Evolutionary conservation across 2,888 invertebrate species (phyloP), one percentile per base, ranked within the genome.

Genomic region (Protonemura montana): DNA sequence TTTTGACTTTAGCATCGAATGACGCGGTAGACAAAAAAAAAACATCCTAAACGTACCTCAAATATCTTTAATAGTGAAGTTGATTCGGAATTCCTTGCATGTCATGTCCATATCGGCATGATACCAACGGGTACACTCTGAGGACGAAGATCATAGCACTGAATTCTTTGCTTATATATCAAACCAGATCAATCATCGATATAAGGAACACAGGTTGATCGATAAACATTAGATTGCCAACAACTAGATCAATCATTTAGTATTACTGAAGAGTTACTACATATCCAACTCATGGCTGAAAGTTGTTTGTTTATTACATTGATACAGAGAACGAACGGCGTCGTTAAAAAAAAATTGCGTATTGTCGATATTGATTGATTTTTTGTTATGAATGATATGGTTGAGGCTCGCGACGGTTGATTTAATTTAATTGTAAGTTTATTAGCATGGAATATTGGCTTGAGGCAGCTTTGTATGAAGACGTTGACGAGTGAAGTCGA

Each of bases 391-490:
- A 13, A 59, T 59, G 35, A n/a, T 35, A 35, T 59, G 59, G 7
- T 21, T 59, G 59, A 59, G 13, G 7, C 21, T 2, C 59, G 7
- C 13, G 59, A 59, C 21, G 59, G 59, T 59, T 59, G 59, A 59
- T 59, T 59, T 59, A 59, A 59, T 59, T 59, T 59, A 59, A 59
- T 59, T 59, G 59, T 59, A 59, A 59, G 59, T 59, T 59, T 59
- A 59, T 59, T 59, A 59, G 59, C 59, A 59, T 59, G 59, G 59
- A 59, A 10, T 21, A 13, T 59, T 59, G 59, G 59, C 59, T 59
- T 21, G 59, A 10, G 59, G 59, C 59, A 21, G 21, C 16, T 59
- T 59, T 2, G 59, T 21, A 59, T 59, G 59, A 59, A 59, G 59
- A 59, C 13, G 59, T 59, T 59, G 59, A 59, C 59, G 59, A 59